These are phyloP conservation scores for Furnarius figulus DNA, from an alignment of 2,113 vertebrate species.

Conservation along the genomic window DNA sequence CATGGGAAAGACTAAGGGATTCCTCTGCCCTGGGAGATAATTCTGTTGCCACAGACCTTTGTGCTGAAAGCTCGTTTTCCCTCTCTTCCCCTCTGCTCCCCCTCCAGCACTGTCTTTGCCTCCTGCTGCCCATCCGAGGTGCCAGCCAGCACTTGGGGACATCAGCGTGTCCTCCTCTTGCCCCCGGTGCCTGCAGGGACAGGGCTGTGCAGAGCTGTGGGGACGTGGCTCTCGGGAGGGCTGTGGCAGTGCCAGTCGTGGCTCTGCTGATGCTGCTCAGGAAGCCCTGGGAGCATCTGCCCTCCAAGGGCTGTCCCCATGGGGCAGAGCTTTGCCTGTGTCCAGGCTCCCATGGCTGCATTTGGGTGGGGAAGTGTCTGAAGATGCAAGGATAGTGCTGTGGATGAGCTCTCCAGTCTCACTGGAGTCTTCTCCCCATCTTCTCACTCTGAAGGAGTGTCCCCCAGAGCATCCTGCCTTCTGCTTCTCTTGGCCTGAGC, in stretches of 20 bases:
- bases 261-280: not conserved
- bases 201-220: rapidly evolving
- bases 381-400: not conserved
- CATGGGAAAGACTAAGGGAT: not conserved
- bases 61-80: not conserved
- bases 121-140: not conserved
- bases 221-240: not conserved
- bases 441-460: not conserved
- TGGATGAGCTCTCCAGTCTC: not conserved
- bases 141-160: not conserved
- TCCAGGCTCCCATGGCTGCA: rapidly evolving
- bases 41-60: not conserved
- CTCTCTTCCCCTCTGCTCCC: not conserved
- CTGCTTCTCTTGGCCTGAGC: not conserved
- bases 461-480: not conserved
- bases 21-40: not conserved
- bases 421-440: not conserved
- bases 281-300: not conserved
- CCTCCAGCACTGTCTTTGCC: not conserved
- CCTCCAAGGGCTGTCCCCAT: not conserved
- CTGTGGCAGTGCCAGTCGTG: not conserved
- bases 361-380: not conserved
- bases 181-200: rapidly evolving
- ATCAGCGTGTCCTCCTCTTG: not conserved
- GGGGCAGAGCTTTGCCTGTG: not conserved